Conservation (phyloP, 2,797 vertebrate species). For the Alca torda region DNA sequence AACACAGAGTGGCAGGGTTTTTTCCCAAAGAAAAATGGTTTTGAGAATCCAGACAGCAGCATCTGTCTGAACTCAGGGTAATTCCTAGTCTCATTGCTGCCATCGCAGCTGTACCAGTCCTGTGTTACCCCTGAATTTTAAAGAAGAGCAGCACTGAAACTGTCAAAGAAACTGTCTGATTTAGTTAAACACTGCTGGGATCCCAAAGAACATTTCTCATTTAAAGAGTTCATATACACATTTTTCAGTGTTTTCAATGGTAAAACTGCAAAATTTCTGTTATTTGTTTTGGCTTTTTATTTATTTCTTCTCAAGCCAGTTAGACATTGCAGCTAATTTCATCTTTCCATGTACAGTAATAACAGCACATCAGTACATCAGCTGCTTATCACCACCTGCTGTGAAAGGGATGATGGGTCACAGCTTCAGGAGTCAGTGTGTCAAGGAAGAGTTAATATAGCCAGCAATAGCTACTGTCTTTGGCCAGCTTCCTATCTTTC, state of each 20-base stretch:
- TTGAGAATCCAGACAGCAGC: not conserved
- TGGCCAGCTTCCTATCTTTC: not conserved
- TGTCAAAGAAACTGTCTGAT: not conserved
- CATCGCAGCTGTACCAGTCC: not conserved
- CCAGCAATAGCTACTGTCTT: not conserved
- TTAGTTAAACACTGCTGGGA: not conserved
- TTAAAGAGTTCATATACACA: not conserved
- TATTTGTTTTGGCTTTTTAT: not conserved
- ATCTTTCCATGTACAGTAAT: not conserved
- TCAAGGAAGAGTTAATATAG: not conserved
- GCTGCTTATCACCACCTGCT: not conserved
- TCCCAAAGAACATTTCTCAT: not conserved
- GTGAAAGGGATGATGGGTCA: not conserved
- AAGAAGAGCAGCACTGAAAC: not conserved
- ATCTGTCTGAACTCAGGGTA: not conserved
- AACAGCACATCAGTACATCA: not conserved
- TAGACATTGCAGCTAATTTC: not conserved
- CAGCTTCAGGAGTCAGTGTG: not conserved
- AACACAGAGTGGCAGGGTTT: rapidly evolving
- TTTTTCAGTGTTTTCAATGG: not conserved
- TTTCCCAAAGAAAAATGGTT: not conserved
- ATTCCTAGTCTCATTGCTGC: not conserved
- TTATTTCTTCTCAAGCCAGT: not conserved
- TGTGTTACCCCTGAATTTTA: not conserved
- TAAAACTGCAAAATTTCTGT: not conserved